Base-by-base conservation (phyloP, 2,797 vertebrate genomes). In the Muscicapa striata region DNA sequence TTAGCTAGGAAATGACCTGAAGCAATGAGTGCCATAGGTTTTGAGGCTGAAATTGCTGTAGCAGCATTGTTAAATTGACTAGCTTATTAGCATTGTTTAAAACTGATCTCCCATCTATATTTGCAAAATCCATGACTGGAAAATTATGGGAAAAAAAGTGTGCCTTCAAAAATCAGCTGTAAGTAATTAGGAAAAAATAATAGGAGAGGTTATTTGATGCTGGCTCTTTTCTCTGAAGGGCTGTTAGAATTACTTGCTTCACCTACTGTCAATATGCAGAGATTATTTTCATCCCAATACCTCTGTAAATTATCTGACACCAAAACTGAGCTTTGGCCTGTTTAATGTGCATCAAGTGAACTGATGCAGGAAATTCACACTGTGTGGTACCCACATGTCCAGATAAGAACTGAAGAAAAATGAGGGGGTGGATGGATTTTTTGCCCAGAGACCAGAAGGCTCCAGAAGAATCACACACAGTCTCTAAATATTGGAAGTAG, bases 391-490 rank as follows among this genome's bases (percentile, higher is more conserved):
- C 64, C 18, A 9, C 1, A 3, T 0, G 0, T 29, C 64, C 49
- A 46, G 78, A 7, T 30, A 63, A 80, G 78, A 90, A 80, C 38
- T 14, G 54, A 64, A 76, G n/a, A 34, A 57, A 89, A 91, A 77
- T 30, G 30, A 24, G 51, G 57, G 27, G 5, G 29, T 40, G 61
- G 70, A 21, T 27, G 52, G 48, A 49, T 45, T 58, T 43, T 59
- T 92, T 89, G 58, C 40, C 26, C 49, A 19, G 32, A 23, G 55
- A 61, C 29, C 58, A 64, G 57, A 76, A 69, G 36, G 41, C 54
- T 80, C 52, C 73, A 59, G 38, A 52, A 82, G 52, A 26, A 69
- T 38, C 43, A 55, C 2, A 3, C 2, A 1, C 0, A 0, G 6
- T 52, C 30, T 67, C 41, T 46, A 38, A 67, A 29, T 63, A 22